Percentiles rank a stretch among this genome's conserved stretches.
These are phyloP conservation scores for Electrona antarctica DNA, from an alignment of 2,113 vertebrate species.

Conservation along the genomic window DNA sequence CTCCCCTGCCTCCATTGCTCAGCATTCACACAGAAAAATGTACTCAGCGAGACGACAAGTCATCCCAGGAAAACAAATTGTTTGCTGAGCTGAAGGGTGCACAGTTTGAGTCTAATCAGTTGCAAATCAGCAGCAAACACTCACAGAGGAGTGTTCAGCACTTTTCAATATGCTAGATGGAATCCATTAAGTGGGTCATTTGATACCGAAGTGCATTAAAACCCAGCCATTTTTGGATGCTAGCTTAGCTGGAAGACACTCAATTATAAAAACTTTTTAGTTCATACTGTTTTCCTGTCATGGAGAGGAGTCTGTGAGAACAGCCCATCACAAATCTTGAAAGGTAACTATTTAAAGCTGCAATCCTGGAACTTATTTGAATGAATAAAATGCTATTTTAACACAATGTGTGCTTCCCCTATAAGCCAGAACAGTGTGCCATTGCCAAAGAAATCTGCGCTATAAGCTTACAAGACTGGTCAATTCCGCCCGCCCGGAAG, in stretches of 20 bases:
- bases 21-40: slow-evolving; percentile 7
- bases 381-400: background rate
- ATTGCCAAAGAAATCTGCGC: too few relatives aligned
- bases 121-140: slow-evolving; percentile 40
- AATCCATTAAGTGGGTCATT: slow-evolving; percentile 44
- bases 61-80: slow-evolving; percentile 40
- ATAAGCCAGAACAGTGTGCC: too few relatives aligned
- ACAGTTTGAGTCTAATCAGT: slow-evolving; percentile 36
- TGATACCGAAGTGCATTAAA: slow-evolving; percentile 18
- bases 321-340: background rate
- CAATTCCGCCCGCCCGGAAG: too few relatives aligned
- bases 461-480: too few relatives aligned
- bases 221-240: background rate
- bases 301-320: background rate
- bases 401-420: too few relatives aligned
- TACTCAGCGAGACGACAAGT: slow-evolving; percentile 25
- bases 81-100: slow-evolving; percentile 44
- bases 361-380: background rate
- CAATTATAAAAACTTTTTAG: background rate
- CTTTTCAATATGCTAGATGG: slow-evolving; percentile 17
- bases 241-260: background rate
- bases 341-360: background rate
- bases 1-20: background rate
- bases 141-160: slow-evolving; percentile 45
- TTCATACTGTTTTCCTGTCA: background rate